Base-by-base conservation (phyloP, 2,113 vertebrate genomes). In the Eidolon helvum region DNA sequence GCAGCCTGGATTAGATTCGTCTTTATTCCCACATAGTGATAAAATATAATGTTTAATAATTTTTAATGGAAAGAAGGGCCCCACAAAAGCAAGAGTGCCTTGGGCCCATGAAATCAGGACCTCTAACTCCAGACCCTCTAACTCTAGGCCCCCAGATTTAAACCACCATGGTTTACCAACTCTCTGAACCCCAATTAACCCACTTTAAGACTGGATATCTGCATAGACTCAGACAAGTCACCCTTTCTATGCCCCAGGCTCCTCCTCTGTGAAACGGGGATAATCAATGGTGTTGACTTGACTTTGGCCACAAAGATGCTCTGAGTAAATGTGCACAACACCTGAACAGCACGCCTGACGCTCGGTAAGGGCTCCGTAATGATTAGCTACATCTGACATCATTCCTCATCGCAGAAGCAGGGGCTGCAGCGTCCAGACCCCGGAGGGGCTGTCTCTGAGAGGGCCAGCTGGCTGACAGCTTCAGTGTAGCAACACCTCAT, bases 391-490 rank as follows among this genome's bases (percentile, higher is more conserved):
- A 1, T 24, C 77, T 89, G 93, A 80, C 22, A 2, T 68, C 80
- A 35, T 45, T 55, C 14, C 9, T 40, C 4, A 0, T 5, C 14
- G 65, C 61, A n/a, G 71, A 65, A 16, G 72, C 38, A 3, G 35
- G 91, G 71, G 28, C 87, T 80, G 82, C n/a, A 61, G 65, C 1
- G 0, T 75, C 69, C 55, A 50, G 63, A 72, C 63, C 78, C 84
- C 45, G 5, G 71, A 74, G 65, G 57, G 55, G 79, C 78, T 66
- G 2, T 24, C 55, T 94, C 14, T 12, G 48, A 19, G 45, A 61
- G 33, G 65, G 85, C 93, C 95, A 75, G 85, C 82, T 48, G 90
- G 96, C 96, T 14, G 59, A 92, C 88, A 68, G 93, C 77, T 68
- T 48, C 1, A 0, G 57, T 0, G 12, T 4, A 78, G 28, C 33